These are phyloP conservation scores for Lycopodina hypogea DNA, from an alignment of 37 sponge, comb jelly and placozoan species.

Conservation along the genomic window DNA sequence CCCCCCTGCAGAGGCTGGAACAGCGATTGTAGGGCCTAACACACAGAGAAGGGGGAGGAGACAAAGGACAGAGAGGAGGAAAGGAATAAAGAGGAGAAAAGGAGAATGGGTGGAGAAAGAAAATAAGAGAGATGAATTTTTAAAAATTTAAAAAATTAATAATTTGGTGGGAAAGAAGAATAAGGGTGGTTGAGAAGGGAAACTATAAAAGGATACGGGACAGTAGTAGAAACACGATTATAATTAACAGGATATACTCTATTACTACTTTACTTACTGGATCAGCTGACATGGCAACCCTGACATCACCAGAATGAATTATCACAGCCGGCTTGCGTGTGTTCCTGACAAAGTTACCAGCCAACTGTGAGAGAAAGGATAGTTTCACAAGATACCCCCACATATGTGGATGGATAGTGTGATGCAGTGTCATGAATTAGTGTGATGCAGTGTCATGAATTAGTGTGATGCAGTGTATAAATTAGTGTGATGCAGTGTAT, in stretches of 20 bases:
- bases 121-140: neutral
- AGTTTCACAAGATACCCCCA: neutral
- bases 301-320: slow-evolving; percentile 60
- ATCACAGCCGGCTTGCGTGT: slow-evolving; percentile 44
- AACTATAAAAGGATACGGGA: too few species aligned
- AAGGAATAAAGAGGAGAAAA: neutral
- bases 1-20: slow-evolving; percentile 36
- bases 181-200: too few species aligned
- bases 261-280: too few species aligned
- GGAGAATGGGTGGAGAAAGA: neutral
- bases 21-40: slow-evolving; percentile 46
- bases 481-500: too few species aligned
- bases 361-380: slow-evolving; percentile 74
- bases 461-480: too few species aligned
- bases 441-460: too few species aligned
- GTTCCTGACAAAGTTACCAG: slow-evolving; percentile 86
- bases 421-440: too few species aligned
- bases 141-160: neutral
- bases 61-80: neutral
- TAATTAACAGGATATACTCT: too few species aligned
- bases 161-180: too few species aligned
- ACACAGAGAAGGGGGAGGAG: neutral
- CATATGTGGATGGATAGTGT: too few species aligned
- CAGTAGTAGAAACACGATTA: neutral
- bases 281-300: slow-evolving; percentile 87